These are phyloP conservation scores for Cephus runcator DNA, from an alignment of 2,888 invertebrate species.

Conservation along the genomic window DNA sequence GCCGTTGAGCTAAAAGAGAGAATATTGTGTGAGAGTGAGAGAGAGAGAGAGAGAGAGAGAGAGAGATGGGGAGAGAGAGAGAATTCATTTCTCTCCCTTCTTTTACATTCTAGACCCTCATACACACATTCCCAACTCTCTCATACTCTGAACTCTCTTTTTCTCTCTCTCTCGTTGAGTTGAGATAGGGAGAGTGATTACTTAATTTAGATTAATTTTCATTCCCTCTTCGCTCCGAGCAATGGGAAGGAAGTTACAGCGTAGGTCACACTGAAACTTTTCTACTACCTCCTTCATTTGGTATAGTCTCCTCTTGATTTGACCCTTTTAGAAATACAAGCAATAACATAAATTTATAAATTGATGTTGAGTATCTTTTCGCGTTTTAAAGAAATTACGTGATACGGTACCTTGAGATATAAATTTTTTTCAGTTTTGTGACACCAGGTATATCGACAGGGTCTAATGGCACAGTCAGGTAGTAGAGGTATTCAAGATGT, in stretches of 20 bases:
- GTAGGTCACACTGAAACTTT: not conserved
- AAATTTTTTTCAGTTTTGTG: not conserved
- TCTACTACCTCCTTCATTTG: not conserved
- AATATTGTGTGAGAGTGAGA: not conserved
- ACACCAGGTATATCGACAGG: not conserved
- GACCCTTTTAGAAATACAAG: not conserved
- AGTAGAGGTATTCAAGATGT: not conserved
- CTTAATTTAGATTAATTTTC: conserved; percentile 43
- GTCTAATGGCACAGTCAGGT: not conserved
- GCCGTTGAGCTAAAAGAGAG: conserved; percentile 1
- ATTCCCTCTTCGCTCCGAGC: conserved; percentile 13
- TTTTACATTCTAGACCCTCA: not conserved
- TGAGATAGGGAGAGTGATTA: conserved; percentile 23
- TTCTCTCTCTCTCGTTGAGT: not conserved
- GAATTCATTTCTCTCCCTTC: not conserved
- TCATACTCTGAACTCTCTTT: not conserved
- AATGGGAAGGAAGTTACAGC: not conserved
- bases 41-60: conserved; percentile 11
- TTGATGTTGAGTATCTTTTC: not conserved
- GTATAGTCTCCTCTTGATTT: not conserved
- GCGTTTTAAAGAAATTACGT: not conserved
- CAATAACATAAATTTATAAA: not conserved
- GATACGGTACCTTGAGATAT: not conserved
- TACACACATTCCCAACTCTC: not conserved
- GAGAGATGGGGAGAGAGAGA: conserved; percentile 12